A percentile compares a stretch with the other conserved stretches of the same genome.
phyloP scores from a whole-genome alignment of 2,797 vertebrate species.

The Sitta carolinensis region DNA sequence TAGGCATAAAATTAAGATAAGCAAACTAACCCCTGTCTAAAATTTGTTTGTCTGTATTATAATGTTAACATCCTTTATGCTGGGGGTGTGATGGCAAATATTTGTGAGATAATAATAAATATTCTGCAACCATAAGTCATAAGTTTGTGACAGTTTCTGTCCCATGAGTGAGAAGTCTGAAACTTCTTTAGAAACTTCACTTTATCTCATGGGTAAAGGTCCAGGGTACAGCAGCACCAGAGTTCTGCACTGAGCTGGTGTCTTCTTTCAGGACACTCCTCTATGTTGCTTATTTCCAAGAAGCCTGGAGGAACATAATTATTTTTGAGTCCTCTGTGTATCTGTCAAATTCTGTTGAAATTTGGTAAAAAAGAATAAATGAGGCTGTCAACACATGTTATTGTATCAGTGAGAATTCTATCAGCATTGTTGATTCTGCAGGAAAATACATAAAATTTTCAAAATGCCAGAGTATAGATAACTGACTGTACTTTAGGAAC shows the following conservation, averaged over 20 bases:
- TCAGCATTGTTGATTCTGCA: neutral
- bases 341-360: neutral
- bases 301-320: neutral
- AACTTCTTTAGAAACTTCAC: neutral
- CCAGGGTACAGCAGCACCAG: neutral
- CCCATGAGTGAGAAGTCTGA: neutral
- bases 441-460: neutral
- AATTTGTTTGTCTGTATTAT: neutral
- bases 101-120: neutral
- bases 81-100: fast-evolving
- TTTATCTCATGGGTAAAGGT: neutral
- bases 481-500: neutral
- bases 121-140: neutral
- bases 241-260: neutral
- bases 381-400: neutral
- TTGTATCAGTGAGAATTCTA: neutral
- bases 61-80: neutral
- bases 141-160: neutral
- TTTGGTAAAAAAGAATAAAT: neutral
- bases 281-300: neutral
- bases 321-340: neutral
- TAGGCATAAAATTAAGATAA: neutral
- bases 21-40: neutral
- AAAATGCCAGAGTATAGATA: neutral
- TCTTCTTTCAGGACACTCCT: neutral